Evolutionary conservation across 2,888 invertebrate species (phyloP).

Genomic region (Tuberolachnus salignus): DNA sequence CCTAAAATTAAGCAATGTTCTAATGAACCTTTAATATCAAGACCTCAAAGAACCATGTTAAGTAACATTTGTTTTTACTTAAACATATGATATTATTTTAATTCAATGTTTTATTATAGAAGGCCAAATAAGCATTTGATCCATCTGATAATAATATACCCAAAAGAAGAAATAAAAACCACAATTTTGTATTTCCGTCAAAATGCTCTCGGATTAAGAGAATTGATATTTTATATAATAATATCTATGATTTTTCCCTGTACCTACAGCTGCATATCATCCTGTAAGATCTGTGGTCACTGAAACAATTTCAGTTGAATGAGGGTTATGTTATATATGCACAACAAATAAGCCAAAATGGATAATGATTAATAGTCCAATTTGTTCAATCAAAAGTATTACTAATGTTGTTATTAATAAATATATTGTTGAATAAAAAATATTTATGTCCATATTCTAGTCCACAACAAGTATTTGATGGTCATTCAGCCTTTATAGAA

Average conservation of each 20-base stretch:
- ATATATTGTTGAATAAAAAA: too few relatives aligned
- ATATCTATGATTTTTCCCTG: neutral
- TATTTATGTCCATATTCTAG: conserved; percentile 4
- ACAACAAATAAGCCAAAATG: neutral
- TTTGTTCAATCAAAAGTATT: conserved; percentile 34
- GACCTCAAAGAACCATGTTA: conserved; percentile 48
- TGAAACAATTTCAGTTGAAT: neutral
- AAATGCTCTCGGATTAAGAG: neutral
- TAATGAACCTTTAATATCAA: neutral
- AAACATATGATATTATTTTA: conserved; percentile 5
- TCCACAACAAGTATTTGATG: conserved; percentile 18
- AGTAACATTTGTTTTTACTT: too few relatives aligned
- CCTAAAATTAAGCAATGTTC: conserved; percentile 10
- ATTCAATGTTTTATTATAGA: conserved; percentile 16
- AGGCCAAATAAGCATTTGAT: conserved; percentile 47
- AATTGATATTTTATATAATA: neutral
- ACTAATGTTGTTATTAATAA: neutral
- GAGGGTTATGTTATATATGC: conserved; percentile 43
- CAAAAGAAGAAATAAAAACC: conserved; percentile 30
- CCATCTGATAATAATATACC: conserved; percentile 43
- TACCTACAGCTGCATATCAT: neutral
- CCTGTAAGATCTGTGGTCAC: neutral
- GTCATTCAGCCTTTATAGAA: conserved; percentile 28
- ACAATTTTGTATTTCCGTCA: too few relatives aligned
- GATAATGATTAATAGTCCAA: neutral